Conservation (phyloP, 64 coral and sea anemone species). For the Porites australiensis region DNA sequence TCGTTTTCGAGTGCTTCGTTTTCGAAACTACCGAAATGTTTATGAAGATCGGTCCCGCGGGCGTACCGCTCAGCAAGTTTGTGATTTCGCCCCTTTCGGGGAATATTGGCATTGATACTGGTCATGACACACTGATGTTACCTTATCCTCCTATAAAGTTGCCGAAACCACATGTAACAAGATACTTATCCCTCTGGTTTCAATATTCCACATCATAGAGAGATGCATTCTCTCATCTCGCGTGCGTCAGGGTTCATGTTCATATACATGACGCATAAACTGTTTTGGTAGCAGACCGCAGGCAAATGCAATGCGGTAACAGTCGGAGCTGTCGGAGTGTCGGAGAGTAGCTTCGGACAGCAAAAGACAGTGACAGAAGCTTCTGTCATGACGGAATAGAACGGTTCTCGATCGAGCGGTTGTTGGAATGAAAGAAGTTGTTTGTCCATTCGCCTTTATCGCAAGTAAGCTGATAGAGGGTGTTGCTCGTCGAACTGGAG, state of each 20-base stretch:
- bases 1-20: too few relatives aligned
- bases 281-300: too few relatives aligned
- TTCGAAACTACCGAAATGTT: too few relatives aligned
- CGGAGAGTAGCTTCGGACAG: too few relatives aligned
- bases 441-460: conserved; percentile 94
- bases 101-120: background rate
- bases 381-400: background rate
- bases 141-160: background rate
- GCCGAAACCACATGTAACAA: background rate
- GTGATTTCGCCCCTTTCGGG: background rate
- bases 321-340: background rate
- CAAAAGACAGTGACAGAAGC: too few relatives aligned
- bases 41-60: background rate
- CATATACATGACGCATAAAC: too few relatives aligned
- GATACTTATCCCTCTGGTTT: background rate
- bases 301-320: too few relatives aligned
- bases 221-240: too few relatives aligned
- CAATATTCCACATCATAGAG: background rate
- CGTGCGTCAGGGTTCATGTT: too few relatives aligned
- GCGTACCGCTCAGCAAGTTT: too few relatives aligned
- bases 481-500: conserved; percentile 77
- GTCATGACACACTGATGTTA: conserved; percentile 4
- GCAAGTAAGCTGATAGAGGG: conserved; percentile 84
- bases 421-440: conserved; percentile 82
- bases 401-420: too few relatives aligned